Base-by-base conservation (phyloP, 2,797 vertebrate genomes). In the Gorsachius magnificus region DNA sequence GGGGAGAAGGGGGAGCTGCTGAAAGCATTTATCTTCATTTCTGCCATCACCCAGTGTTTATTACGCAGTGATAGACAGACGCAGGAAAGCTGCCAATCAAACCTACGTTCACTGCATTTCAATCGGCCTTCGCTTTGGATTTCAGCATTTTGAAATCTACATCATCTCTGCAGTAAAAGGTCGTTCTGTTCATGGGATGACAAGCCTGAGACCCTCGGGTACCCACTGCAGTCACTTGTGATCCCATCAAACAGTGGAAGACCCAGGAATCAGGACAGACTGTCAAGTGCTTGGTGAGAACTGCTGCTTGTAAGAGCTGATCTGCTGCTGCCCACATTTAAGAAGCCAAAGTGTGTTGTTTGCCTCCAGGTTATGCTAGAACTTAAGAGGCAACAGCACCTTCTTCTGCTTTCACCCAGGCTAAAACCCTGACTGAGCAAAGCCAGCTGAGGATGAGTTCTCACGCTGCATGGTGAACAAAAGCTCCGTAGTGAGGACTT, bases 21-120 rank as follows among this genome's bases (percentile, higher is more conserved):
- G 96, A 98, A 98, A 98, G 97, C 98, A 96, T 97, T 98, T 97
- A 96, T 98, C 98, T 98, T 97, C 97, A 81, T 97, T 98, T 97
- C 97, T 98, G 94, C 97, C 96, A 97, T 98, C 97, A 97, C 95
- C 86, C 95, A 96, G 95, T 98, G 98, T 98, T 98, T 98, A 97
- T 98, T 98, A 98, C 97, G 90, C 97, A 95, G 89, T 98, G 98
- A 98, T 97, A 97, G 98, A 98, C 98, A 98, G 98, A 97, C 95
- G 94, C 97, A 98, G 97, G 96, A 98, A 98, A 98, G 97, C 98
- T 98, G 98, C 98, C 98, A 98, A 60, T 98, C 98, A 98, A 98
- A 97, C 98, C 98, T 98, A 98, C 97, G 17, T 98, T 98, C 95
- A 71, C 90, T 97, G 98, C 97, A 98, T 98, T 98, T 98, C 97